Evolutionary conservation across 2,113 vertebrate species (phyloP).

Genomic region (Aptenodytes forsteri): DNA sequence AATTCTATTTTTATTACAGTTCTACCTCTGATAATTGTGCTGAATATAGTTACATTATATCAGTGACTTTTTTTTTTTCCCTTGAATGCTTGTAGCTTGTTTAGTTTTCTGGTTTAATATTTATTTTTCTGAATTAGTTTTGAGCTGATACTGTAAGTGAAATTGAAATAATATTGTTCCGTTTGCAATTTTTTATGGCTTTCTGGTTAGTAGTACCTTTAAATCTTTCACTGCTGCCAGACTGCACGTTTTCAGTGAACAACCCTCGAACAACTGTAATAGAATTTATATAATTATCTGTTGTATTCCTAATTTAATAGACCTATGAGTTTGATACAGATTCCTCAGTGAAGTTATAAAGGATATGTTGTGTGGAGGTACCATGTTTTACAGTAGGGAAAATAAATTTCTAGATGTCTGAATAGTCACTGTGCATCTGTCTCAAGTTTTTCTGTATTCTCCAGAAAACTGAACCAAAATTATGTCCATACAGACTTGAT

Average conservation of each 20-base stretch:
- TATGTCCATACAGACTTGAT: not conserved
- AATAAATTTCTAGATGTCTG: not conserved
- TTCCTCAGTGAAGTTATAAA: not conserved
- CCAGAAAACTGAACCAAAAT: not conserved
- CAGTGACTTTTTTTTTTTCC: not conserved
- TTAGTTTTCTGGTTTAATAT: not conserved
- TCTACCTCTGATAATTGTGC: not conserved
- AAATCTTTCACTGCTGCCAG: not conserved
- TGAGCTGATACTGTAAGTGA: not conserved
- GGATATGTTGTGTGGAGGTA: not conserved
- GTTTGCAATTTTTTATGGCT: not conserved
- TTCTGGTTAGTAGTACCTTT: not conserved
- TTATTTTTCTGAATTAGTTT: not conserved
- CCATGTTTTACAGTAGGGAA: not conserved
- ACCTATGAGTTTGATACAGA: not conserved
- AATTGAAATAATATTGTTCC: not conserved
- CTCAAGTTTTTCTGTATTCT: not conserved
- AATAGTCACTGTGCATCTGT: not conserved
- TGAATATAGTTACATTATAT: not conserved
- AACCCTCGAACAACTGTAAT: not conserved
- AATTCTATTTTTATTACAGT: not conserved
- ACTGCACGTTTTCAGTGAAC: not conserved
- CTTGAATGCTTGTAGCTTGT: not conserved
- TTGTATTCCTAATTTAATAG: not conserved
- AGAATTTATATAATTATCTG: not conserved